A percentile compares a stretch with the other conserved stretches of the same genome.
These are phyloP conservation scores for Acrossocheilus wenchowensis DNA, from an alignment of 2,797 vertebrate genomes.

Conservation along the genomic window DNA sequence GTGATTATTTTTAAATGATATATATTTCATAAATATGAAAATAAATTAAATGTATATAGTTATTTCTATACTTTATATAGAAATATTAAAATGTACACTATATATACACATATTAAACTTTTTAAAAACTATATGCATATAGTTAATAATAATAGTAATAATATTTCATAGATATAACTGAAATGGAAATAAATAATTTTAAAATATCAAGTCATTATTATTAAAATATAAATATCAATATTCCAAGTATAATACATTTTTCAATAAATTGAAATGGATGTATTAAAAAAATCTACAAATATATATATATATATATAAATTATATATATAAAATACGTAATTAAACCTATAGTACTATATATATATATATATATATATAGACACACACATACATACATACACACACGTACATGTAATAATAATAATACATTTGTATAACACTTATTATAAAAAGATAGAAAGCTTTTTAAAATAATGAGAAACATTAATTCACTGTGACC, in stretches of 20 bases:
- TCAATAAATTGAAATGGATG: neutral
- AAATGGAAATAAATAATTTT: neutral
- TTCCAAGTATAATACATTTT: neutral
- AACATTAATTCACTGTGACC: neutral
- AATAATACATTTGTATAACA: neutral
- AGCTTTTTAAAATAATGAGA: neutral
- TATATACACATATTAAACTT: neutral
- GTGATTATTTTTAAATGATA: too few relatives aligned
- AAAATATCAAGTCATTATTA: neutral
- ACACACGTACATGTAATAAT: neutral
- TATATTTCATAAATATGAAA: neutral
- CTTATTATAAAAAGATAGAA: neutral
- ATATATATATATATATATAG: too few relatives aligned
- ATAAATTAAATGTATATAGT: too few relatives aligned
- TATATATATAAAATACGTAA: too few relatives aligned
- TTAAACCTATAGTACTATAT: neutral
- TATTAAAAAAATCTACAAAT: neutral
- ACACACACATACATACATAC: too few relatives aligned
- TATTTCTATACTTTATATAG: neutral
- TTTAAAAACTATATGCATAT: neutral
- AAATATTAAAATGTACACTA: neutral
- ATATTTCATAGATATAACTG: neutral
- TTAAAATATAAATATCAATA: neutral
- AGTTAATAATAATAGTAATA: neutral
- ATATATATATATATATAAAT: too few relatives aligned